Evolutionary conservation across 2,113 vertebrate genomes (phyloP), one percentile per base, ranked within the genome.

Genomic region (Menidia beryllina): DNA sequence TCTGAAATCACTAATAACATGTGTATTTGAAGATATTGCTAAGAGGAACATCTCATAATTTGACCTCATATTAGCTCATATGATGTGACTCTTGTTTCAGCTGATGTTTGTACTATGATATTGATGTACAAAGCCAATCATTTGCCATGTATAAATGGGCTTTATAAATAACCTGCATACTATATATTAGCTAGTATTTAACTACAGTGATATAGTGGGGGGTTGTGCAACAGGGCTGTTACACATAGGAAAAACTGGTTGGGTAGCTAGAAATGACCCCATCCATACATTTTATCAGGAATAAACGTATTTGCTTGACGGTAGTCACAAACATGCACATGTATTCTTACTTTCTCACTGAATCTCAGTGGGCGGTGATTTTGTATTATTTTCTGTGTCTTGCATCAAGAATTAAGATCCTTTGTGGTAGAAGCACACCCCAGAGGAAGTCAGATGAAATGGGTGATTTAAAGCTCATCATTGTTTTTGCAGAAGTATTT

Each of bases 371-470:
- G 83, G 89, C 79, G 72, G 82, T 81, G 87, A 75, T 87, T 86
- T 87, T 82, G 66, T 82, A 77, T 83, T 59, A 60, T 87, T 85
- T 89, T 82, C 77, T 88, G 65, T 93, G 89, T 94, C 93, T 93
- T 94, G 93, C 91, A 94, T 93, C 93, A 94, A 93, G 92, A 94
- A 93, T 89, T 56, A 69, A 72, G 67, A 76, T 74, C 75, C 20
- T 79, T 66, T 78, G 86, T 82, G 85, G 69, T 86, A 88, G 87
- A 79, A 85, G 82, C 76, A 75, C 75, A 80, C 39, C 61, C 52
- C 60, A 64, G 70, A 77, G 47, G 65, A 43, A 71, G 78, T 54
- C 62, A n/a, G 54, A 41, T 34, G 38, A 73, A 53, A 70, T 30
- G 59, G 63, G 49, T 53, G 62, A 74, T 54, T 72, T 68, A 58